phyloP scores from a whole-genome alignment of 1,140 invertebrate genomes.

The Hyposmocoma kahamanoa region DNA sequence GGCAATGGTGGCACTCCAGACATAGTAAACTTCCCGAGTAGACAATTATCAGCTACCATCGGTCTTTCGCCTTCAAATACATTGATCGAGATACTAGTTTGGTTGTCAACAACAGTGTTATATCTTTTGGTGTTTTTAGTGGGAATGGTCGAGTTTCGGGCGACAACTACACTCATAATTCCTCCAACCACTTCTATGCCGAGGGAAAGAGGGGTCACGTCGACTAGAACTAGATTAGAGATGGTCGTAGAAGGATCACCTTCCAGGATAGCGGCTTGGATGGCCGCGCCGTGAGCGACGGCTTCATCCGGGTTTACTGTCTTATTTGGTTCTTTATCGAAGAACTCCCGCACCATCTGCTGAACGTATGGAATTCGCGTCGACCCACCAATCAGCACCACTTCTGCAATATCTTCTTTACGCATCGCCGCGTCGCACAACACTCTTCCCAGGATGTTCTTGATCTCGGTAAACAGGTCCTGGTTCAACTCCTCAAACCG shows the following conservation, averaged over 20 bases:
- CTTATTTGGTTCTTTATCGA: neutral
- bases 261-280: slow-evolving; percentile 81
- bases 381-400: slow-evolving; percentile 77
- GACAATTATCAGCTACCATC: slow-evolving; percentile 86
- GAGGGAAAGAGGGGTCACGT: slow-evolving; percentile 78
- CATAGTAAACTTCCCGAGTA: slow-evolving; percentile 83
- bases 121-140: slow-evolving; percentile 78
- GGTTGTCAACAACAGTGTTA: slow-evolving; percentile 81
- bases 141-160: slow-evolving; percentile 78
- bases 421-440: neutral
- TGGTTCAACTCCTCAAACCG: slow-evolving; percentile 51
- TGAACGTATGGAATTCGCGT: slow-evolving; percentile 77
- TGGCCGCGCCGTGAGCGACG: slow-evolving; percentile 78
- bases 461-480: neutral
- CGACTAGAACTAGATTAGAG: slow-evolving; percentile 81
- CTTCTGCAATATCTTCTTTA: neutral
- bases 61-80: slow-evolving; percentile 85
- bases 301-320: slow-evolving; percentile 85
- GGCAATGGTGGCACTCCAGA: neutral
- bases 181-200: slow-evolving; percentile 78
- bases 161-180: slow-evolving; percentile 76
- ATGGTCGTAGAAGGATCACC: slow-evolving; percentile 78
- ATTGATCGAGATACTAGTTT: slow-evolving; percentile 81
- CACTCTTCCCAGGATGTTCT: neutral
- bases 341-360: slow-evolving; percentile 43